A percentile compares a stretch with the other conserved stretches of the same genome.
Evolutionary conservation across 2,888 invertebrate species (phyloP).

Genomic region (Tanytarsus gracilentus): DNA sequence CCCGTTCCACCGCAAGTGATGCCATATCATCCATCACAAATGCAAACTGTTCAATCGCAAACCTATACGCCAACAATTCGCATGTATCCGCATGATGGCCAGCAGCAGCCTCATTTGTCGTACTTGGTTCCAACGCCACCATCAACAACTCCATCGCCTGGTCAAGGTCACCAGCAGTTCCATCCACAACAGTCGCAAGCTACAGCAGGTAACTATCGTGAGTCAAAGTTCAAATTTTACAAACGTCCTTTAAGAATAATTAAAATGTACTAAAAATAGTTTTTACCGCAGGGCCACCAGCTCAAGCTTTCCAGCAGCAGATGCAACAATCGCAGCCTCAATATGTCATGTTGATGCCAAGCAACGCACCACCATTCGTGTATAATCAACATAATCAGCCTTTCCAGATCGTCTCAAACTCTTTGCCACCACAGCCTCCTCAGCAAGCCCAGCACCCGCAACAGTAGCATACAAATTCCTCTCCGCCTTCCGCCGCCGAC

Average conservation of each 20-base stretch:
- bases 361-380: constrained; percentile 36
- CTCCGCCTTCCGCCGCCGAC: too few species aligned
- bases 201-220: constrained; percentile 38
- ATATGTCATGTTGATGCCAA: constrained; percentile 31
- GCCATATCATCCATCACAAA: constrained; percentile 48
- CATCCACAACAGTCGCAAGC: constrained; percentile 52
- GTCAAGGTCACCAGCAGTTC: constrained; percentile 50
- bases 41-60: constrained; percentile 45
- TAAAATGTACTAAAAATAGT: too few species aligned
- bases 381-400: constrained; percentile 39
- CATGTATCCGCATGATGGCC: constrained; percentile 32
- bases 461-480: constrained; percentile 23
- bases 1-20: constrained; percentile 60
- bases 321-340: too few species aligned
- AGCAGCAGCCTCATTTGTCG: constrained; percentile 20
- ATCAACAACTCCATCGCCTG: constrained; percentile 48
- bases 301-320: neutral
- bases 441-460: constrained; percentile 35
- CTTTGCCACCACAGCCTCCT: constrained; percentile 41
- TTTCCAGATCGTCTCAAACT: constrained; percentile 37
- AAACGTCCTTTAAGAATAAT: too few species aligned
- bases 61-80: constrained; percentile 47
- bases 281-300: constrained; percentile 10
- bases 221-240: constrained; percentile 48
- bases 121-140: constrained; percentile 44